Evolutionary conservation across 2,113 vertebrate species (phyloP).

Genomic region (Opisthocomus hoazin): DNA sequence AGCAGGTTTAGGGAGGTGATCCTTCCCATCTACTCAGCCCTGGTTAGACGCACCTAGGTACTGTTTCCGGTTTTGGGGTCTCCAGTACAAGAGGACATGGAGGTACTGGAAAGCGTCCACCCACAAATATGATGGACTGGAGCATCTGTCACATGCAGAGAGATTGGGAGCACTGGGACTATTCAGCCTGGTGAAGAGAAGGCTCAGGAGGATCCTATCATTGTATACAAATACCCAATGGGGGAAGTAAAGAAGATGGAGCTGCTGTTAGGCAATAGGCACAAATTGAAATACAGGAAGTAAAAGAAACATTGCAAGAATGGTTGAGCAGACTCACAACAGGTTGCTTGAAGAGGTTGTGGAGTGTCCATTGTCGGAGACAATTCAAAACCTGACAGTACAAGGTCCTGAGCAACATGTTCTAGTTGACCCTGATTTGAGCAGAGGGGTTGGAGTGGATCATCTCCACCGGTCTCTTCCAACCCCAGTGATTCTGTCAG

Average conservation of each 20-base stretch:
- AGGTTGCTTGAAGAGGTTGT: neutral
- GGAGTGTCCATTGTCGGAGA: neutral
- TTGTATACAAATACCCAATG: neutral
- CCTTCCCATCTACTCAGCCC: neutral
- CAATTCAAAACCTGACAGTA: neutral
- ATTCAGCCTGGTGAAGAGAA: neutral
- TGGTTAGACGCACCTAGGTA: fast-evolving
- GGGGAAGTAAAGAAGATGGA: neutral
- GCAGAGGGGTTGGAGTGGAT: neutral
- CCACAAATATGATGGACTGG: neutral
- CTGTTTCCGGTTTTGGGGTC: neutral
- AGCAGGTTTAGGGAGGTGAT: neutral
- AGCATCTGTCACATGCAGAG: neutral
- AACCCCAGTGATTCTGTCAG: neutral
- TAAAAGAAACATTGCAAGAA: neutral
- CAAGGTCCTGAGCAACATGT: neutral
- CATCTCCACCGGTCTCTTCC: neutral
- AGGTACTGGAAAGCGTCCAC: neutral
- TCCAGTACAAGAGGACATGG: neutral
- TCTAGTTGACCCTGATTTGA: neutral
- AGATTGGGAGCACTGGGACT: neutral
- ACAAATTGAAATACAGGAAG: neutral
- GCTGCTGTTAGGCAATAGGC: neutral
- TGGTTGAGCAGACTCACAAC: neutral
- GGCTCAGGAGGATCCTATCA: neutral